Evolutionary conservation across 2,888 invertebrate species (phyloP), one percentile per base, ranked within the genome.

Genomic region (Diachrysia chrysitis): DNA sequence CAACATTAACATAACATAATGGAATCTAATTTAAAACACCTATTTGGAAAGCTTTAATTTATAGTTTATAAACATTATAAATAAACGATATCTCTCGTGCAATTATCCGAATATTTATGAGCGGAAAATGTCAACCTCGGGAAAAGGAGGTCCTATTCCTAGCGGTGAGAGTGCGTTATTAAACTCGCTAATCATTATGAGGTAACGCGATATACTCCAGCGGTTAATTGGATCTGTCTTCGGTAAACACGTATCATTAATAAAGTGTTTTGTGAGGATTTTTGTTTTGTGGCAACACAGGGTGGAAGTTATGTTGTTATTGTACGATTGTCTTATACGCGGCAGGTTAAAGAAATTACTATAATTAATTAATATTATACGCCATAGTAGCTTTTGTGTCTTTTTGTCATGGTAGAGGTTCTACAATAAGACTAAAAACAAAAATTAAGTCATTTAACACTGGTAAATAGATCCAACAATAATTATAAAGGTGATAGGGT

Each of bases 101-200:
- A 92, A 92, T 92, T 92, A 92, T 91, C 87, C 83, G 82, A 81
- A 82, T 91, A 89, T 90, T 92, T 90, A 91, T 85, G 88, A 78
- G 82, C 87, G 89, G 88, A 86, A 91, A 90, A 81, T 89, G 88
- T 88, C 90, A 86, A 90, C 87, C 86, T 86, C 88, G 86, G 88
- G 87, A 58, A 74, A 85, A 85, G 82, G 78, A 65, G 74, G 77
- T 79, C 76, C 69, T 76, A 82, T 79, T 77, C 68, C 71, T 56
- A 74, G 68, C 70, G 59, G 67, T 64, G 73, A 71, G 73, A 82
- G 73, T 82, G 79, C 86, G 83, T 86, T 86, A 88, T 88, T 87
- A 87, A 85, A 85, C 82, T 85, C 81, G 84, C 83, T 88, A 85
- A 87, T 85, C 78, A 88, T 85, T 85, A 82, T 79, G 73, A 83